A percentile compares a stretch with the other conserved stretches of the same genome.
Conservation (phyloP, 2,797 vertebrate species). For the Galago senegalensis region DNA sequence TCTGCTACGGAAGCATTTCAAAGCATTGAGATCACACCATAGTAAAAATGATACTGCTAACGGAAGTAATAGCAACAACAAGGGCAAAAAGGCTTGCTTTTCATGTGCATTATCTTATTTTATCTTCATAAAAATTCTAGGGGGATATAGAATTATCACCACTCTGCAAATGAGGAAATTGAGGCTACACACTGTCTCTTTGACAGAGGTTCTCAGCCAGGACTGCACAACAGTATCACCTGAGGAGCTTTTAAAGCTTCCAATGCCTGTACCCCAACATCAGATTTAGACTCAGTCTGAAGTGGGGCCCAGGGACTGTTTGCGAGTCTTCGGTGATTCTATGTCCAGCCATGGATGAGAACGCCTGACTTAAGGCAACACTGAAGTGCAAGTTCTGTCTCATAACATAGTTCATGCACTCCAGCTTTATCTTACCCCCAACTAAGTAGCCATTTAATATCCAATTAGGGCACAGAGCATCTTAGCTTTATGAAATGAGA, state of each 20-base stretch:
- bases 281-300: slow-evolving; percentile 19
- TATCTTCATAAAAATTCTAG: neutral
- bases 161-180: slow-evolving; percentile 36
- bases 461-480: neutral
- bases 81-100: neutral
- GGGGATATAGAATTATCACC: neutral
- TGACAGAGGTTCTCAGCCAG: neutral
- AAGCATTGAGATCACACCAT: neutral
- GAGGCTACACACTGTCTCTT: neutral
- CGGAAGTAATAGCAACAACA: neutral
- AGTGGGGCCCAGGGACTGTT: neutral
- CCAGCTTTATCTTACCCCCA: neutral
- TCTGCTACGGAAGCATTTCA: neutral
- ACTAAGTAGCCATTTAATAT: neutral
- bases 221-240: neutral
- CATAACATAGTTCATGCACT: neutral
- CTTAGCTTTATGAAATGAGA: neutral
- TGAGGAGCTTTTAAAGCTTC: neutral
- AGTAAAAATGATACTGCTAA: slow-evolving; percentile 36
- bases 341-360: neutral
- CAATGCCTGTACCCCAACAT: neutral
- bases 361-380: neutral
- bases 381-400: neutral
- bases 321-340: neutral
- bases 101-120: neutral